Evolutionary conservation across 1,140 invertebrate species (phyloP), one percentile per base, ranked within the genome.

Genomic region (Psix sp.): DNA sequence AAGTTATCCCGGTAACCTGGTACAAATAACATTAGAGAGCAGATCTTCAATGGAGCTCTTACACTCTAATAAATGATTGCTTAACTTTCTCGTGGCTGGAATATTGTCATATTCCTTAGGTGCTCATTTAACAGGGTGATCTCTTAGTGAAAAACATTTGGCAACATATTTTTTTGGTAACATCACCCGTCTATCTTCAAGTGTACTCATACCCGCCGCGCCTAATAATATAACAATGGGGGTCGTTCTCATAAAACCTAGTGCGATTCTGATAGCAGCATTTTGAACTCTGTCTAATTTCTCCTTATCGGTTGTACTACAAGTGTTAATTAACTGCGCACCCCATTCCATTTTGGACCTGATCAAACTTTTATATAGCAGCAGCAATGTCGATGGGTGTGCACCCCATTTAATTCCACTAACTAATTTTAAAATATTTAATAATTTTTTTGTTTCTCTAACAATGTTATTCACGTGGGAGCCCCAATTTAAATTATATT

Each of bases 341-440:
- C 39, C 26, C 16, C 42, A 57, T 7, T 57, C 39, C 3, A 43
- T 39, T 40, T 7, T 48, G 20, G 38, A 15, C 36, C 39, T 31
- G 14, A 46, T 54, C 5, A 36, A 17, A 35, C 31, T 18, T 62
- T 40, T 62, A 16, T 62, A 62, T 18, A 33, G 1, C 9, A 15
- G 9, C 10, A 62, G 21, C 1, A 36, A 26, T 5, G n/a, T 36
- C 2, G 11, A 21, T 13, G 39, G 42, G 18, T 45, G 16, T 5
- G 26, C 39, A 1, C 52, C 29, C 40, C 39, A 45, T 20, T 31
- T 43, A 9, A 43, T 35, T 2, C 14, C 5, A 10, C 4, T 18
- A 10, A 52, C 39, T 6, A 26, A 2, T 42, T 63, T 67, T 0
- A 67, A 17, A 0, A 74, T 26, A 33, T 74, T 68, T 6, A 74